These are phyloP conservation scores for Anguilla japonica DNA, from an alignment of 2,113 vertebrate genomes.

Conservation along the genomic window DNA sequence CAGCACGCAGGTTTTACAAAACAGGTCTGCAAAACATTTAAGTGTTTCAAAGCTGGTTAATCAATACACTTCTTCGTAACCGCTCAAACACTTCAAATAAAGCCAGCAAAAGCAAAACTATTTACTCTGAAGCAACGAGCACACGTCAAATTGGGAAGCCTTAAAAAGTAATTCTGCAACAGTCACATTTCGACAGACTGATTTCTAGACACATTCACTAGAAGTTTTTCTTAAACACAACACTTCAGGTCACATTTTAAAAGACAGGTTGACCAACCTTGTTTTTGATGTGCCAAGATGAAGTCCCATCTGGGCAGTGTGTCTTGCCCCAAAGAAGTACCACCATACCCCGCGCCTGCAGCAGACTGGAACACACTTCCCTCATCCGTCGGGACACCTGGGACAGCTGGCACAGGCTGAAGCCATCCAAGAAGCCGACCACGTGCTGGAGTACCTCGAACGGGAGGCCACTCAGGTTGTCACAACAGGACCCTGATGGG, in stretches of 20 bases:
- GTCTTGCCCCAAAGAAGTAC: constrained; percentile 92
- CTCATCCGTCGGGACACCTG: constrained; percentile 91
- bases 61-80: too few relatives aligned
- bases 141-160: too few relatives aligned
- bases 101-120: background rate
- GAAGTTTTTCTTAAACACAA: background rate
- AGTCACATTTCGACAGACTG: background rate
- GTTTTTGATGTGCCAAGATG: constrained; percentile 94
- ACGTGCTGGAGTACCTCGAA: constrained; percentile 93
- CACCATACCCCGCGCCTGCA: constrained; percentile 95
- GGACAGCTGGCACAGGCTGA: constrained; percentile 94
- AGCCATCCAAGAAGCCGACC: constrained; percentile 92
- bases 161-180: background rate
- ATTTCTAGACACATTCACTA: background rate
- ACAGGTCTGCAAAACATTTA: background rate
- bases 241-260: background rate
- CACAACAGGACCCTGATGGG: constrained; percentile 63
- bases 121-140: background rate
- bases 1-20: too few relatives aligned
- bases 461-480: constrained; percentile 88
- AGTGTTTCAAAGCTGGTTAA: too few relatives aligned
- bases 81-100: background rate
- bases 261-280: constrained; percentile 74
- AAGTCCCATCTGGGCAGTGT: constrained; percentile 73
- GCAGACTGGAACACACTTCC: constrained; percentile 90